Evolutionary conservation across 2,797 vertebrate genomes (phyloP).

Genomic region (Sebastes alutus): DNA sequence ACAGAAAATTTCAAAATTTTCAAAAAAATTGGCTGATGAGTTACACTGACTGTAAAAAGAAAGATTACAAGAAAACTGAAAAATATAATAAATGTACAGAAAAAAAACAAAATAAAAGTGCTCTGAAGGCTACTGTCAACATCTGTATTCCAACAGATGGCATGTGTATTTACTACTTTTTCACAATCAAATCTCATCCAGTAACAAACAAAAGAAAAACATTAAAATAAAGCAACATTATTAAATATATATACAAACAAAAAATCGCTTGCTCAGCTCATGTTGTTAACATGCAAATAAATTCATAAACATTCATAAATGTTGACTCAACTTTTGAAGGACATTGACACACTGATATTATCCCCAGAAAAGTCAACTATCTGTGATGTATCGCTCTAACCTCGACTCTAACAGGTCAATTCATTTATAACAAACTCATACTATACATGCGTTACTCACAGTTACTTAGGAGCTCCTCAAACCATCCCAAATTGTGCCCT

Average conservation of each 20-base stretch:
- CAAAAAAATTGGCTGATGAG: not conserved
- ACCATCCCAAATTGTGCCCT: constrained; percentile 4
- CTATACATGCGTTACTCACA: not conserved
- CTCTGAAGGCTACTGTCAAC: not conserved
- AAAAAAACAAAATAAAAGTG: not conserved
- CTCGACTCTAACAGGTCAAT: not conserved
- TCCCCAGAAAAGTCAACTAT: not conserved
- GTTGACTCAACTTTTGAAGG: not conserved
- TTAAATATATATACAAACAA: not conserved
- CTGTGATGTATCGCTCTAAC: not conserved
- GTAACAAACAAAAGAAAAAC: not conserved
- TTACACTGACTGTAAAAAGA: not conserved
- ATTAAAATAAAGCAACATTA: not conserved
- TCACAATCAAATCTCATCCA: not conserved
- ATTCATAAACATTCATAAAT: not conserved
- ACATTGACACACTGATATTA: not conserved
- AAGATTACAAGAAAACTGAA: not conserved
- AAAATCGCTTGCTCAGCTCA: not conserved
- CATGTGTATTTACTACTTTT: not conserved
- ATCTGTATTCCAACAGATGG: not conserved
- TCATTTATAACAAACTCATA: not conserved
- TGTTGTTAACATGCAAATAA: not conserved
- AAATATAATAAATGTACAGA: not conserved
- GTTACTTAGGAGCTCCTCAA: not conserved
- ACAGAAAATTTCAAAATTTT: too few species aligned